These are phyloP conservation scores for Tetranychus urticae DNA, from an alignment of 1,140 invertebrate species.

Conservation along the genomic window DNA sequence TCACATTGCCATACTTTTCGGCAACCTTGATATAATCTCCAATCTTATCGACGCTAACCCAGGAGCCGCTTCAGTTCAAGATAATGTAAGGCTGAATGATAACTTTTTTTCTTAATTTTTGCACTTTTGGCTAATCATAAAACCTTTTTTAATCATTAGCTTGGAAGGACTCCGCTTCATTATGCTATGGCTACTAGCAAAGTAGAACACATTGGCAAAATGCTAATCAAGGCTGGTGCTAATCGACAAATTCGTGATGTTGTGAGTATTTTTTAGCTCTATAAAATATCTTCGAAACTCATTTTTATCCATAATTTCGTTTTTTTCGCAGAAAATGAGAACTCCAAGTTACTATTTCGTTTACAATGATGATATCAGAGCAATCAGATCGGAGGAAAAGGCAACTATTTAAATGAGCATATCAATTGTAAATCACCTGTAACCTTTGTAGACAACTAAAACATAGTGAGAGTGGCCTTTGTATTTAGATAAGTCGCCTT, in stretches of 20 bases:
- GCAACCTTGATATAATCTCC: slow-evolving; percentile 47
- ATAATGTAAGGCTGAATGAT: slow-evolving; percentile 40
- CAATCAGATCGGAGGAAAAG: slow-evolving; percentile 8
- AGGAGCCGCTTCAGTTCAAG: slow-evolving; percentile 42
- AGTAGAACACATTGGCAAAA: slow-evolving; percentile 47
- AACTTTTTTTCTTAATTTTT: background rate
- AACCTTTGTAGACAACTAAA: no score
- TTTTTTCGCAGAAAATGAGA: slow-evolving; percentile 35
- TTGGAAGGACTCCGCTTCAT: slow-evolving; percentile 59
- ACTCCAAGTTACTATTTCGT: slow-evolving; percentile 77
- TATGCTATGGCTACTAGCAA: slow-evolving; percentile 68
- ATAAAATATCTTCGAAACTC: background rate
- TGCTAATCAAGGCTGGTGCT: slow-evolving; percentile 53
- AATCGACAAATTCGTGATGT: slow-evolving; percentile 56
- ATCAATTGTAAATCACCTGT: no score
- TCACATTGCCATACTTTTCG: slow-evolving; percentile 54
- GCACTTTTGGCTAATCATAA: background rate
- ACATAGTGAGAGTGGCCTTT: no score
- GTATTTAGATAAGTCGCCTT: no score
- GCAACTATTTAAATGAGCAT: no score
- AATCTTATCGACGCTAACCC: slow-evolving; percentile 43
- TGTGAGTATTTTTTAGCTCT: slow-evolving; percentile 19
- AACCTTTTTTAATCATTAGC: slow-evolving; percentile 24
- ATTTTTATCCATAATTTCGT: background rate
- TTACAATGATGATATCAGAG: slow-evolving; percentile 55